Conservation (phyloP, 2,888 invertebrate species). For the Nycteola revayana region DNA sequence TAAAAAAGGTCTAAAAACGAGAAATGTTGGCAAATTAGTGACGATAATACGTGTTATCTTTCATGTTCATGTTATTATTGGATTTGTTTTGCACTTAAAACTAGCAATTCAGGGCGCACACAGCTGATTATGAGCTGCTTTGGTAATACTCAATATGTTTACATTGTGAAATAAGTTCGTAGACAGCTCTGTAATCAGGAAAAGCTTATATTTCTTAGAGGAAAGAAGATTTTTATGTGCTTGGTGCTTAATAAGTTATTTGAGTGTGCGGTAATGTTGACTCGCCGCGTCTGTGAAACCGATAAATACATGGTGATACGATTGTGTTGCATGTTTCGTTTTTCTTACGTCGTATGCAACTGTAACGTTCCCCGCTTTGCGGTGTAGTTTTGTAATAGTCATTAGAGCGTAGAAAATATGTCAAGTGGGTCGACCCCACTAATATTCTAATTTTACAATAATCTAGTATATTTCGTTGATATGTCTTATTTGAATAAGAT, state of each 20-base stretch:
- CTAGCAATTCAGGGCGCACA: conserved; percentile 33
- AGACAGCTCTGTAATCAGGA: conserved; percentile 50
- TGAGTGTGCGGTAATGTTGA: conserved; percentile 43
- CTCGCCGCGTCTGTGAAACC: conserved; percentile 53
- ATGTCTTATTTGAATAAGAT: conserved; percentile 11
- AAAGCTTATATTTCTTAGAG: conserved; percentile 55
- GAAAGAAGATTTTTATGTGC: conserved; percentile 63
- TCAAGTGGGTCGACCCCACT: conserved; percentile 61
- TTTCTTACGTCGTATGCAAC: conserved; percentile 29
- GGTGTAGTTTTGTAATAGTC: conserved; percentile 71
- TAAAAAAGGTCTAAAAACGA: conserved; percentile 68
- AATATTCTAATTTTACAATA: conserved; percentile 37
- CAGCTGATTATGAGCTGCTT: conserved; percentile 36
- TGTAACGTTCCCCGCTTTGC: conserved; percentile 26
- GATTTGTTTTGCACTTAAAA: conserved; percentile 31
- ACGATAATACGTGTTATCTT: conserved; percentile 67
- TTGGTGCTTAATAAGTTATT: conserved; percentile 47
- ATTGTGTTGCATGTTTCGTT: conserved; percentile 39
- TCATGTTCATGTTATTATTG: conserved; percentile 46
- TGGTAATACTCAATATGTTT: conserved; percentile 63
- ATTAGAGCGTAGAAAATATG: conserved; percentile 78
- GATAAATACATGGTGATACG: conserved; percentile 40
- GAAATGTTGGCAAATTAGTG: conserved; percentile 76
- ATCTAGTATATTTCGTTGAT: conserved; percentile 24
- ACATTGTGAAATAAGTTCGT: conserved; percentile 63